Conservation (phyloP, 2,888 invertebrate species). For the Apamea crenata region DNA sequence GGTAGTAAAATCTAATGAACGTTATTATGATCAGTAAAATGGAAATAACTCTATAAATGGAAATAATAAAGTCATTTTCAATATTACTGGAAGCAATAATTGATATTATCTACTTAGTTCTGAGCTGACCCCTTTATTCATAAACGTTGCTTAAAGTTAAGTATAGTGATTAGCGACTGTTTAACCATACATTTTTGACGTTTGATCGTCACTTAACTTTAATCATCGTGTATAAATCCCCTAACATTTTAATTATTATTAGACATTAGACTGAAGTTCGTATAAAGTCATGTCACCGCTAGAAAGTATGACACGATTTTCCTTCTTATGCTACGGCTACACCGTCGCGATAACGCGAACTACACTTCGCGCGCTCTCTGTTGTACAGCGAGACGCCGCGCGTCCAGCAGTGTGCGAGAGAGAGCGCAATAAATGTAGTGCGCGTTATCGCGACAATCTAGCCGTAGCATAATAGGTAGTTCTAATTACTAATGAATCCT, state of each 20-base stretch:
- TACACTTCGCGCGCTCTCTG: no score
- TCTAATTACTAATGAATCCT: not conserved
- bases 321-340: not conserved
- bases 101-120: not conserved
- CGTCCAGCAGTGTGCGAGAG: no score
- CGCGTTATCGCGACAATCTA: no score
- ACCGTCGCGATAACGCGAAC: no score
- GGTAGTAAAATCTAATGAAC: constrained; percentile 22
- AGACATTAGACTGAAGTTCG: no score
- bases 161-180: not conserved
- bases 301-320: not conserved
- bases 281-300: no score
- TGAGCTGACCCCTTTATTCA: not conserved
- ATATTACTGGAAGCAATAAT: not conserved
- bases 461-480: not conserved
- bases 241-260: no score
- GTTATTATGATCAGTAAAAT: constrained; percentile 28
- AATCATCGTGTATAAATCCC: not conserved
- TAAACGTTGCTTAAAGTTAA: not conserved
- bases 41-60: constrained; percentile 4
- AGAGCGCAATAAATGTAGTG: no score
- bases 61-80: constrained; percentile 16
- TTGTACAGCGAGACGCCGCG: no score
- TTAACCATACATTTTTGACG: not conserved
- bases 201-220: not conserved